Evolutionary conservation across 2,797 vertebrate genomes (phyloP), one percentile per base, ranked within the genome.

Genomic region (Paedocypris micromegethes): DNA sequence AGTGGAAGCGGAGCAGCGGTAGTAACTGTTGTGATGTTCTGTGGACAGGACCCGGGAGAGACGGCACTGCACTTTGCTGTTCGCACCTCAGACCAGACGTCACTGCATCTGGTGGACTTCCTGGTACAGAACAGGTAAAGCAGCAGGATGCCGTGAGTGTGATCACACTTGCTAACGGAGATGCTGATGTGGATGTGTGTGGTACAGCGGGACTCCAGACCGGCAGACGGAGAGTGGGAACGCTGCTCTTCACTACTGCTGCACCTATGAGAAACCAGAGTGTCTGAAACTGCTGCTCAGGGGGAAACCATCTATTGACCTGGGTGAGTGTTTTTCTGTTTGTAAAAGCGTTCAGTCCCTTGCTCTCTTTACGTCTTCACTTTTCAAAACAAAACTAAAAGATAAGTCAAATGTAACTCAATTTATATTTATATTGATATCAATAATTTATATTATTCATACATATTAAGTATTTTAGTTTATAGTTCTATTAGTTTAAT

Each of bases 51-150:
- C 80, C 88, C 88, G 2, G 93, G 92, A 66, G 93, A 94, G 83
- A 94, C 93, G 4, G 91, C 90, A 4, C 90, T 94, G 79, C 93
- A 95, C 79, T 87, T 93, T 78, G 91, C 91, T 76, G 87, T 94
- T 70, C 88, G 92, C 78, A 94, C 89, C 69, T 90, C 92, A 76
- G 93, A 95, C 84, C 91, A 90, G 64, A 90, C 90, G 6, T 93
- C 92, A 54, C 90, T 95, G 72, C 93, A 92, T 82, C 83, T 95
- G 83, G 91, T 94, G 64, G 93, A 95, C 84, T 95, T 95, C 79
- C 90, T 95, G 69, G 91, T 93, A 71, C 93, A 95, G 83, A 94
- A 95, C 89, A 91, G 93, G 93, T 95, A 88, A 38, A 1, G 3
- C 40, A 9, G 42, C 37, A 5, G 52, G 51, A 52, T 58, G 49